Conservation (phyloP, 2,888 invertebrate genomes). For the Eupithecia exiguata region DNA sequence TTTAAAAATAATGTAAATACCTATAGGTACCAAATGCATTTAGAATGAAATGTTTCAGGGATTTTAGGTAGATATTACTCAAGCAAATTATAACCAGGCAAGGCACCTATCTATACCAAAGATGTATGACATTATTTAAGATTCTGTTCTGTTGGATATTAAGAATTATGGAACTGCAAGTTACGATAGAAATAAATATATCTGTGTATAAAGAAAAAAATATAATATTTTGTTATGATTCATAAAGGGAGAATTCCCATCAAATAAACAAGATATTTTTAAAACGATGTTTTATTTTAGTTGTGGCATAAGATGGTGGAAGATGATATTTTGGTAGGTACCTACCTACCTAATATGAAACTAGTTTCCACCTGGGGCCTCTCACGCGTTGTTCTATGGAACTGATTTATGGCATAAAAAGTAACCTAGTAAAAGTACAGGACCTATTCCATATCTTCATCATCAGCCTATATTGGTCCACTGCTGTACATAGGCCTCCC, state of each 20-base stretch:
- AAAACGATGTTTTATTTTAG: background rate
- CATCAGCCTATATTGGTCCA: too few species aligned
- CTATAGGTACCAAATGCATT: background rate
- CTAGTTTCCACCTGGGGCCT: background rate
- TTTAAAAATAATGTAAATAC: background rate
- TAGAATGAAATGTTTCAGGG: background rate
- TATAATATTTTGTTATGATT: background rate
- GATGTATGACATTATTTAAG: conserved; percentile 11
- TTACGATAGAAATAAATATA: conserved; percentile 1
- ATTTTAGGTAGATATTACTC: background rate
- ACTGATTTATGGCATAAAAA: background rate
- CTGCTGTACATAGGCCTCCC: too few species aligned
- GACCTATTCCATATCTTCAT: background rate
- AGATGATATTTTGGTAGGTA: background rate
- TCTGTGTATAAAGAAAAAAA: conserved; percentile 7
- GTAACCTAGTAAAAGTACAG: background rate
- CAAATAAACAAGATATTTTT: conserved; percentile 2
- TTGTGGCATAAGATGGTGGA: background rate
- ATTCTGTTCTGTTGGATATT: background rate
- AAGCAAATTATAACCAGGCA: background rate
- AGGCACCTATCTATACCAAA: conserved; percentile 14
- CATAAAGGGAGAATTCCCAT: background rate
- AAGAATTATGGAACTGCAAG: background rate
- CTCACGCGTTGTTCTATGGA: background rate
- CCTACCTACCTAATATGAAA: background rate